Conservation (phyloP, 2,888 invertebrate species). For the Nephrotoma flavescens region DNA sequence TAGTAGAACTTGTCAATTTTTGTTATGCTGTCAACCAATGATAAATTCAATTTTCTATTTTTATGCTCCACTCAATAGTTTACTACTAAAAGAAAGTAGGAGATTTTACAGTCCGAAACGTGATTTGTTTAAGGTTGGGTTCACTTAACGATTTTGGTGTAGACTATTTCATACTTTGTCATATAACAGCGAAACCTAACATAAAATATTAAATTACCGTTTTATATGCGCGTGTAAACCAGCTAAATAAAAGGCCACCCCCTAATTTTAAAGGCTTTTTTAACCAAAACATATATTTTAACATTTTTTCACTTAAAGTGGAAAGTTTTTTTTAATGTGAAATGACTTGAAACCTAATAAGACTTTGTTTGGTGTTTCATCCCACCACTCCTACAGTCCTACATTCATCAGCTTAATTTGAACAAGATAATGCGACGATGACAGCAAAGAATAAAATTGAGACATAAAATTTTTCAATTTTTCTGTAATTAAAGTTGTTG, state of each 20-base stretch:
- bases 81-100: too few relatives aligned
- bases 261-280: not conserved
- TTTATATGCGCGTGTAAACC: not conserved
- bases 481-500: not conserved
- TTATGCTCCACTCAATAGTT: too few relatives aligned
- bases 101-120: not conserved
- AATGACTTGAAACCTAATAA: not conserved
- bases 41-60: too few relatives aligned
- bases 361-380: not conserved
- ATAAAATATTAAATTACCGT: not conserved
- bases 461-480: not conserved
- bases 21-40: too few relatives aligned
- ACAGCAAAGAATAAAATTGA: not conserved
- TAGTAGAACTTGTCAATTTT: too few relatives aligned
- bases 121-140: not conserved
- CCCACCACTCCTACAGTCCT: not conserved
- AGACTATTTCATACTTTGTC: not conserved
- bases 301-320: not conserved
- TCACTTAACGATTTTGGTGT: not conserved
- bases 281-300: not conserved
- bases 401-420: not conserved
- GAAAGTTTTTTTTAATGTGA: not conserved
- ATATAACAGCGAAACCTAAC: not conserved
- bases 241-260: not conserved
- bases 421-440: not conserved